Percentiles rank a stretch among this genome's conserved stretches.
phyloP scores from a whole-genome alignment of 2,888 invertebrate genomes.

The Leptogaster cylindrica region DNA sequence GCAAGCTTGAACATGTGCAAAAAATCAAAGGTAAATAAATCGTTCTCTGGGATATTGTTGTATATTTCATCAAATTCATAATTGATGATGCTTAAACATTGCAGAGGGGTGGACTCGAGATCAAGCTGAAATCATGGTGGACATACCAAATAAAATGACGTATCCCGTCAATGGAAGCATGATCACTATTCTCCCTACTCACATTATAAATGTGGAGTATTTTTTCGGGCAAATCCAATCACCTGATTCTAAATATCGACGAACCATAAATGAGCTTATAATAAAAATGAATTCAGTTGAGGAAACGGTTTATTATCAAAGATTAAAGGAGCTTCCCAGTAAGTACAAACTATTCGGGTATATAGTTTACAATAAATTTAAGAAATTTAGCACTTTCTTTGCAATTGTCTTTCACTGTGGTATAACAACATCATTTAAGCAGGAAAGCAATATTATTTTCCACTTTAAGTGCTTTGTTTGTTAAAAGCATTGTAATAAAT shows the following conservation, averaged over 20 bases:
- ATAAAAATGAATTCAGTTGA: constrained; percentile 16
- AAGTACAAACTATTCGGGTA: too few species aligned
- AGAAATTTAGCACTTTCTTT: too few species aligned
- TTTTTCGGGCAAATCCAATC: constrained; percentile 54
- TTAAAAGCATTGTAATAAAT: too few species aligned
- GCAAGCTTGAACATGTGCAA: constrained; percentile 23
- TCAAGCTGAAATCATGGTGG: constrained; percentile 50
- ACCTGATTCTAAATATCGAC: constrained; percentile 21
- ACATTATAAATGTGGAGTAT: constrained; percentile 52
- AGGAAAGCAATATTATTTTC: too few species aligned
- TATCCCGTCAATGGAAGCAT: constrained; percentile 48
- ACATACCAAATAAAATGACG: constrained; percentile 46
- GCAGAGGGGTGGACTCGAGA: constrained; percentile 58
- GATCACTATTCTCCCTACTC: constrained; percentile 54
- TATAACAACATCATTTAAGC: too few species aligned
- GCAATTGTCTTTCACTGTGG: too few species aligned
- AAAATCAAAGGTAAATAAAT: constrained; percentile 12
- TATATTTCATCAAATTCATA: background rate
- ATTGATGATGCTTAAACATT: background rate
- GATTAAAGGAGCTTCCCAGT: background rate
- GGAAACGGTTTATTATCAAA: background rate
- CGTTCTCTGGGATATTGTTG: background rate
- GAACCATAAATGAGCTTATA: constrained; percentile 22
- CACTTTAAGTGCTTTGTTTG: too few species aligned
- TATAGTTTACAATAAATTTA: too few species aligned